A percentile compares a stretch with the other conserved stretches of the same genome.
Evolutionary conservation across 1,140 invertebrate species (phyloP).

Genomic region (Rhopalosiphum padi): DNA sequence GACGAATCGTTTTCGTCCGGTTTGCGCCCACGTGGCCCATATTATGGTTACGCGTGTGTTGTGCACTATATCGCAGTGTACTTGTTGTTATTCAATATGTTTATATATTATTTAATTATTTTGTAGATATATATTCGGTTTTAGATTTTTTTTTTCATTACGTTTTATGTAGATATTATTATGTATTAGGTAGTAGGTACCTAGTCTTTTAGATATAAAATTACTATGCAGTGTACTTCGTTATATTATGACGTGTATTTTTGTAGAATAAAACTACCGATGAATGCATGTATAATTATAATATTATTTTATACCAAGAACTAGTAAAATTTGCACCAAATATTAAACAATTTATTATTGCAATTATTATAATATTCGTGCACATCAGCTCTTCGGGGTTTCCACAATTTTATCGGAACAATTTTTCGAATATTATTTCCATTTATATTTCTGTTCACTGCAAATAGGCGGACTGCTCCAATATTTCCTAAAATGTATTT

Average conservation of each 20-base stretch:
- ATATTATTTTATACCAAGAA: background rate
- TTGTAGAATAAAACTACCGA: background rate
- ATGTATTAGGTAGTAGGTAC: no score
- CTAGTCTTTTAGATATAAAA: background rate
- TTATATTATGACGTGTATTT: background rate
- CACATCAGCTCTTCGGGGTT: background rate
- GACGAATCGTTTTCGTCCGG: background rate
- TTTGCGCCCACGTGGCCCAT: background rate
- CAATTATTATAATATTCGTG: no score
- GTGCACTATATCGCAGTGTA: no score
- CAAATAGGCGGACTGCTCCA: no score
- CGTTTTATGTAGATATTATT: no score
- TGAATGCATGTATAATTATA: no score
- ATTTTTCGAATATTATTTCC: background rate
- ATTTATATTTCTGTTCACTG: background rate
- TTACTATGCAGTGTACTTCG: background rate
- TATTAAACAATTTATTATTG: background rate
- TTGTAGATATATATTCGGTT: no score
- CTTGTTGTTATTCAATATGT: background rate
- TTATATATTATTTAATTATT: background rate
- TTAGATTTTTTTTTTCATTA: no score
- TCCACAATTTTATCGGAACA: background rate
- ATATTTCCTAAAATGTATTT: background rate
- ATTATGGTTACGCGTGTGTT: background rate
- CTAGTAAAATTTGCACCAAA: background rate